phyloP scores from a whole-genome alignment of 2,888 invertebrate genomes.

The Caenorhabditis virilis region DNA sequence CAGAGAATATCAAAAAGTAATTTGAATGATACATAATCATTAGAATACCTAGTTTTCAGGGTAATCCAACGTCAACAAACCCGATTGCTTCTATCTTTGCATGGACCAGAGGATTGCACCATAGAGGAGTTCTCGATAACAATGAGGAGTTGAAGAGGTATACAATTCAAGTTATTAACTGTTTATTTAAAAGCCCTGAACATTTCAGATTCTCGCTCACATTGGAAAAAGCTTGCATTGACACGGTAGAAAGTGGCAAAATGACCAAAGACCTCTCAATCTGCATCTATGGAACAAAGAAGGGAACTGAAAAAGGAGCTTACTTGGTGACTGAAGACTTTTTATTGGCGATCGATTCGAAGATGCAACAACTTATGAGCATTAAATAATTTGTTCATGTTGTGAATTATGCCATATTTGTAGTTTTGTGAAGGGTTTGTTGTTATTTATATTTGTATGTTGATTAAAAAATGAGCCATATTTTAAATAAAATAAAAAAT shows the following conservation, averaged over 20 bases:
- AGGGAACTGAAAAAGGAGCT: conserved; percentile 64
- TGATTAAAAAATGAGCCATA: too few relatives aligned
- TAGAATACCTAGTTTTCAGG: conserved; percentile 69
- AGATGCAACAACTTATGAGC: conserved; percentile 71
- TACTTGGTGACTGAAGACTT: conserved; percentile 85
- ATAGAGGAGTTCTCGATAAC: conserved; percentile 82
- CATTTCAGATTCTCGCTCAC: conserved; percentile 75
- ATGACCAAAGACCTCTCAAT: conserved; percentile 88
- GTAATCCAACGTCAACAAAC: conserved; percentile 85
- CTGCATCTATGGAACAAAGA: conserved; percentile 81
- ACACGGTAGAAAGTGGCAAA: conserved; percentile 81
- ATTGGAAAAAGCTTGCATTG: conserved; percentile 83
- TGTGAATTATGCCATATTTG: too few relatives aligned
- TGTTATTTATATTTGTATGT: too few relatives aligned
- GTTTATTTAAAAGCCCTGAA: not conserved
- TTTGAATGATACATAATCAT: not conserved
- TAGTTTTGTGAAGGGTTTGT: too few relatives aligned
- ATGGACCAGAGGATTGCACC: conserved; percentile 84
- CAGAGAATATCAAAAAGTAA: conserved; percentile 67
- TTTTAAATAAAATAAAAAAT: too few relatives aligned
- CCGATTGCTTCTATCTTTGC: conserved; percentile 89
- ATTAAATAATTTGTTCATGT: too few relatives aligned
- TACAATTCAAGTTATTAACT: not conserved
- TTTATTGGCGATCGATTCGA: conserved; percentile 80
- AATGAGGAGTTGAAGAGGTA: conserved; percentile 78